Base-by-base conservation (phyloP, 2,888 invertebrate species). In the Lucinisca nassula region DNA sequence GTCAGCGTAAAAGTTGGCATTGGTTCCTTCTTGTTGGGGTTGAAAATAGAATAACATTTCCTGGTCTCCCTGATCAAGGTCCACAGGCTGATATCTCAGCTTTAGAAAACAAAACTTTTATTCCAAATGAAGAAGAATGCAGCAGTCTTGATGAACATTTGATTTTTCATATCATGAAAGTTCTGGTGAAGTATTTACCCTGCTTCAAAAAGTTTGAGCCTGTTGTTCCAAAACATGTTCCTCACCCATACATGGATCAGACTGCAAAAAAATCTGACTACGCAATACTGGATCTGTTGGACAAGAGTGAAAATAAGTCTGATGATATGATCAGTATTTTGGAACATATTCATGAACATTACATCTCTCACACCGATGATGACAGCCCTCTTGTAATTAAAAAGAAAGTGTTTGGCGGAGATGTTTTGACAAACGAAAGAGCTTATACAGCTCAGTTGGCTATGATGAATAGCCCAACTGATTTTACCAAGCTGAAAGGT, bases 291-390 rank as follows among this genome's bases (percentile, higher is more conserved):
- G 87, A 87, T 45, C 79, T 90, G 32, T 74, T 88, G n/a, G 87
- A 90, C 8, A 79, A 77, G 35, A 88, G 82, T 85, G 90, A 88
- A 86, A 90, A 88, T 32, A 78, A 82, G 37, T 45, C 67, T 49
- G 70, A 72, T 45, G 88, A 81, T 38, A 88, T 88, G 82, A 90
- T 90, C 8, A 40, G 30, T 27, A 87, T 87, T 49, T 30, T 87
- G 24, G 35, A 84, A 67, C 37, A 77, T 38, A 70, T 87, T 27
- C 87, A 87, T 49, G 67, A 67, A 21, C 38, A 79, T 24, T 38
- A 51, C 37, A 76, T 87, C 32, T 78, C 84, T 21, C 83, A 78
- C 37, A 70, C 55, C 4, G 40, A 81, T 1, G 40, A 38, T 30
- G 45, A 72, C 8, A 38, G 70, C 32, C 2, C 38, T 2, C 30